Evolutionary conservation across 2,797 vertebrate species (phyloP), one percentile per base, ranked within the genome.

Genomic region (Neosilurus hyrtlii): DNA sequence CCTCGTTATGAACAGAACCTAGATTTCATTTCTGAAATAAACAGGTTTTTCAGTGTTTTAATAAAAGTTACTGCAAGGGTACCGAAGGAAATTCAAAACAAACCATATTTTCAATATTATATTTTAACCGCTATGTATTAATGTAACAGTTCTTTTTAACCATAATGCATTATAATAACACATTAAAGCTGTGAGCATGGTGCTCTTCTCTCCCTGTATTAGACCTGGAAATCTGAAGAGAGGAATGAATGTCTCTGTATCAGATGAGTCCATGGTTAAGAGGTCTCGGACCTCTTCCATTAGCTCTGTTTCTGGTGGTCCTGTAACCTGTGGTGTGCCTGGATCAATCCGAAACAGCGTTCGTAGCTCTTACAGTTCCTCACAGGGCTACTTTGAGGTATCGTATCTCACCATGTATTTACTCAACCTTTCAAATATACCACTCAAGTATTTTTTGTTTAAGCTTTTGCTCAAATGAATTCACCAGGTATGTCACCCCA

Each of bases 311-410:
- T 94, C 89, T 20, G 92, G 86, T 10, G 91, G 89, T 16, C 92
- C 92, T 0, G 82, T 89, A 0, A 52, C 93, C 0, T 89, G 94
- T 0, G 96, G 96, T 7, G 94, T 95, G 37, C 92, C 90, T 1
- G 94, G 96, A 82, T 95, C 94, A 37, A 88, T 86, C 74, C 96
- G 97, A 76, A 99, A 99, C 0, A 94, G 96, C 43, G 99, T 99
- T 51, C 91, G 93, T 85, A 99, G 98, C 91, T 99, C 98, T 78
- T 99, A 98, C 90, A 99, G 97, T 88, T 99, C 98, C 4, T 93
- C 94, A 4, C 83, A 90, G 3, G 95, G 96, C 65, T 88, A 95
- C 49, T 3, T 92, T 0, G 95, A 96, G 96, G 97, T 99, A 92
- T 59, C 15, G 0, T 14, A 70, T 14, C 12, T 57, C 49, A 57